Base-by-base conservation (phyloP, 2,113 vertebrate genomes). In the Ictidomys tridecemlineatus region DNA sequence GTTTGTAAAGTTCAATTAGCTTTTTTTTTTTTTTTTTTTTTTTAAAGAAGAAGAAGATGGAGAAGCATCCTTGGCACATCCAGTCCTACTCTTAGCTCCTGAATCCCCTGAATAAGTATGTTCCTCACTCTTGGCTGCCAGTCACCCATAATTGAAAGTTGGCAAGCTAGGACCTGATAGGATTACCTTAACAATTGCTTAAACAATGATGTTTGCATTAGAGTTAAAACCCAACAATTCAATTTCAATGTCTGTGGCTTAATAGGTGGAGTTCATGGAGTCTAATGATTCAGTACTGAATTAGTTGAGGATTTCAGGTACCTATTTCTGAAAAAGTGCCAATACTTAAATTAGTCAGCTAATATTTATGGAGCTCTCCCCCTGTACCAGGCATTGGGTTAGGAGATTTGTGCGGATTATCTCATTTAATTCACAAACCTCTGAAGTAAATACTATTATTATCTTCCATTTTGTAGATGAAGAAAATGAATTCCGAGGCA, bases 201-300 rank as follows among this genome's bases (percentile, higher is more conserved):
- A 16, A 93, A 53, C 24, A 92, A 63, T 85, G 42, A 92, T 58
- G 82, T 65, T 51, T 94, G 65, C n/a, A 39, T 90, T 87, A n/a
- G 10, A 45, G 42, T 90, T 90, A 87, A 97, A 92, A 65, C 12
- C 51, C 51, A 95, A 48, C 65, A 56, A 76, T 73, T 94, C 77
- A 61, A 87, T 90, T 93, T 72, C 30, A 51, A 37, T 86, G 88
- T 92, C 74, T 24, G 61, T 87, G 51, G 42, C 84, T 95, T 85
- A 73, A 61, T 65, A 39, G 83, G 42, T n/a, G 69, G 28, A 82
- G 30, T 79, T 16, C 34, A 76, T 85, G 39, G 32, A 87, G 5
- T 79, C 20, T 78, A 85, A 22, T 77, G 34, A 70, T 34, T 61
- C 37, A 63, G 78, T 34, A 65, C 5, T 79, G 69, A 84, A 73